phyloP scores from a whole-genome alignment of 2,113 vertebrate genomes.

The Heteronetta atricapilla region DNA sequence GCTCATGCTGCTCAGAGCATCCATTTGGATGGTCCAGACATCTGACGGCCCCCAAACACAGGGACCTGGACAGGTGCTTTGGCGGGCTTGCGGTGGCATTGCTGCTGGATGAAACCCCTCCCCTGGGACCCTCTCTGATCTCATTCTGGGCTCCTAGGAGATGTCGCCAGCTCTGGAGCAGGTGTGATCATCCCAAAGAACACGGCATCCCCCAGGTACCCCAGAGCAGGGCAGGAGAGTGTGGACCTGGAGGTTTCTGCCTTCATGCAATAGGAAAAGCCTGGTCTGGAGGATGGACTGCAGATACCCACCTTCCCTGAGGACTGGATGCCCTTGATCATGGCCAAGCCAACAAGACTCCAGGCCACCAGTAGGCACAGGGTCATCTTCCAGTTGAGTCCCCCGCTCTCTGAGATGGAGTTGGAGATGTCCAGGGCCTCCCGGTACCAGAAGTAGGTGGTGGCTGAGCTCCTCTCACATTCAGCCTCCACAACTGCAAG shows the following conservation, averaged over 20 bases:
- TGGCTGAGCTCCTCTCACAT: conserved; percentile 96
- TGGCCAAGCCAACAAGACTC: conserved; percentile 93
- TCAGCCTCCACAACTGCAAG: conserved; percentile 88
- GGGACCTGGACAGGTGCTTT: neutral
- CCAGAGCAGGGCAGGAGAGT: neutral
- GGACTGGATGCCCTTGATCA: conserved; percentile 98
- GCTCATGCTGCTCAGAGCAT: neutral
- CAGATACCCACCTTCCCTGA: conserved; percentile 89
- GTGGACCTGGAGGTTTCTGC: neutral
- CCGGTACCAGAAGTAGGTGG: conserved; percentile 98
- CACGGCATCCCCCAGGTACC: neutral
- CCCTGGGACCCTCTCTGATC: neutral
- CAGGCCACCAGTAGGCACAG: conserved; percentile 91
- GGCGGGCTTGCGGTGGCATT: neutral
- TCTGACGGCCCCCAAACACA: fast-evolving
- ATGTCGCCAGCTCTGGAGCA: fast-evolving
- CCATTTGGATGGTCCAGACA: fast-evolving
- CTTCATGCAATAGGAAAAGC: neutral
- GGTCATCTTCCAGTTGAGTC: conserved; percentile 98
- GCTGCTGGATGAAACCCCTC: neutral
- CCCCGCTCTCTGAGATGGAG: conserved; percentile 90
- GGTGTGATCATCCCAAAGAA: neutral
- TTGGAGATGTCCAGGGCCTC: conserved; percentile 94
- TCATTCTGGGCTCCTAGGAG: neutral
- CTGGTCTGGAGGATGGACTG: neutral